phyloP scores from a whole-genome alignment of 1,140 invertebrate genomes.

The Lethrus apterus region DNA sequence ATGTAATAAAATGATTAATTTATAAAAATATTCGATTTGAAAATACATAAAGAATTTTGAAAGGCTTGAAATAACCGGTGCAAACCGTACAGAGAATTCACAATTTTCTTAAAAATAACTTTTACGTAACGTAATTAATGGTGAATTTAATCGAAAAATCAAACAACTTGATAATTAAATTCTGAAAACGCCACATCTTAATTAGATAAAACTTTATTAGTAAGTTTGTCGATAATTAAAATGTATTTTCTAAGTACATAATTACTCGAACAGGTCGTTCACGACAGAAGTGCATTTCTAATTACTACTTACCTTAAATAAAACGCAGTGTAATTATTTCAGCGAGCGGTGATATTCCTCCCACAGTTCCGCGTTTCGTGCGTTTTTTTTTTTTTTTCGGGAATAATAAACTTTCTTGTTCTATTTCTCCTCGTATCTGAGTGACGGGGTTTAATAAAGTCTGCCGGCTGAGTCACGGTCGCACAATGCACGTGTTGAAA shows the following conservation, averaged over 20 bases:
- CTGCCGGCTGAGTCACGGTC: conserved; percentile 17
- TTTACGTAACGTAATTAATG: no score
- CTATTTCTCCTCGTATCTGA: conserved; percentile 15
- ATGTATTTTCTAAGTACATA: conserved; percentile 9
- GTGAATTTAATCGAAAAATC: no score
- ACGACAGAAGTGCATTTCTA: conserved; percentile 18
- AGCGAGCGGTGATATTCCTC: conserved; percentile 9
- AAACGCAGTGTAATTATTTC: conserved; percentile 15
- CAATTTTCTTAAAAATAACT: no score
- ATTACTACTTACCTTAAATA: conserved; percentile 16
- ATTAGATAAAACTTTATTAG: no score
- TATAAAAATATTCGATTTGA: no score
- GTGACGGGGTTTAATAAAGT: conserved; percentile 16
- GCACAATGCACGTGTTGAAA: conserved; percentile 17
- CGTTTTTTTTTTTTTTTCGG: conserved; percentile 10
- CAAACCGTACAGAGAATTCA: no score
- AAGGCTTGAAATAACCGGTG: no score
- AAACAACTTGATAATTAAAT: no score
- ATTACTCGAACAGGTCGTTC: conserved; percentile 12
- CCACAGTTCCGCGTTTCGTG: conserved; percentile 8
- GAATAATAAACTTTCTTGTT: conserved; percentile 16
- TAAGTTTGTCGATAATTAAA: conserved; percentile 9
- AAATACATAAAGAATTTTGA: no score
- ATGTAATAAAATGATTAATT: no score
- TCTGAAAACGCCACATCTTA: no score